A percentile compares a stretch with the other conserved stretches of the same genome.
Conservation (phyloP, 2,888 invertebrate species). For the Eupithecia subfuscata region DNA sequence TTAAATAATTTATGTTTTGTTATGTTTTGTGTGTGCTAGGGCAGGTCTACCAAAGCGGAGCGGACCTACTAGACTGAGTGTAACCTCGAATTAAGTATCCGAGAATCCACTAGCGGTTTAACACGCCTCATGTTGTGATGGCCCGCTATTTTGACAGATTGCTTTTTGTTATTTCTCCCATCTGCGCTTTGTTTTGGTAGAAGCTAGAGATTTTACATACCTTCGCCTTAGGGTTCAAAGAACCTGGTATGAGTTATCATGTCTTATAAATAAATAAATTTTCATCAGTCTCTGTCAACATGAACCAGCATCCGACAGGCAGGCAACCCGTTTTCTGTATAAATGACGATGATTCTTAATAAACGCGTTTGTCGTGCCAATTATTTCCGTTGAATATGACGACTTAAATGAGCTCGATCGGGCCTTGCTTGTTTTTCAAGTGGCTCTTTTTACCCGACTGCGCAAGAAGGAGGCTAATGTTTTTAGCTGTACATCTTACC, state of each 20-base stretch:
- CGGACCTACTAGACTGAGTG: too few relatives aligned
- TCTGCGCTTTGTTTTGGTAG: background rate
- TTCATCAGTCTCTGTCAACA: background rate
- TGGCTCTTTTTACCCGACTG: background rate
- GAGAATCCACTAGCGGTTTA: too few relatives aligned
- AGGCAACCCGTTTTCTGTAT: background rate
- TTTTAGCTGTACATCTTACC: background rate
- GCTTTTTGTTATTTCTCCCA: background rate
- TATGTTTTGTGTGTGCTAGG: background rate
- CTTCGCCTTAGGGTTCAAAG: too few relatives aligned
- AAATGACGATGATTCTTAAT: background rate
- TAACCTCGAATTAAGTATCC: too few relatives aligned
- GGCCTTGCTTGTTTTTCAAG: background rate
- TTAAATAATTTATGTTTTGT: background rate
- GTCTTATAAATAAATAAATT: too few relatives aligned
- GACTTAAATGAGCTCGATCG: slow-evolving; percentile 1
- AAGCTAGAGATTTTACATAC: background rate
- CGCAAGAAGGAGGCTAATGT: background rate
- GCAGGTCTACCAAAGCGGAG: background rate
- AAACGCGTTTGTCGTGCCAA: background rate
- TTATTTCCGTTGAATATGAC: background rate
- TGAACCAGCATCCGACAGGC: background rate
- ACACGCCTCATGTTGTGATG: background rate
- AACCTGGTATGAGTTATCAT: too few relatives aligned
- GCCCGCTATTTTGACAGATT: background rate